Evolutionary conservation across 35 echinoderm and acorn worm genomes (phyloP).

Genomic region (Apostichopus japonicus): DNA sequence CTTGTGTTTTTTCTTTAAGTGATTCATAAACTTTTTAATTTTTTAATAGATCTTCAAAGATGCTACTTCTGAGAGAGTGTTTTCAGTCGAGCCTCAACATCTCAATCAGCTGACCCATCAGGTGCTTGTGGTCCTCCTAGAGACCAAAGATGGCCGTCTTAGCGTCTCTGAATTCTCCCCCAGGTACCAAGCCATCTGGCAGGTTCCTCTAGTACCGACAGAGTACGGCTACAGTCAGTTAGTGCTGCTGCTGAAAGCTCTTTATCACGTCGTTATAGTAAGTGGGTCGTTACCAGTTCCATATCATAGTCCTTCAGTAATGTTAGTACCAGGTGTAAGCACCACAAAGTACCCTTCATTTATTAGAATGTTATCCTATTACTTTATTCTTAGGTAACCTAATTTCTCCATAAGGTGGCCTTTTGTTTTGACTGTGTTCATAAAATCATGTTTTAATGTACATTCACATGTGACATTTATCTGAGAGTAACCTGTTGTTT

Average conservation of each 20-base stretch:
- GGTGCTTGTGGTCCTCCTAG: slow-evolving; percentile 81
- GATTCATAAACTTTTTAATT: neutral
- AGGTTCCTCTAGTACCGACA: slow-evolving; percentile 41
- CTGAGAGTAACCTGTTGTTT: too few species aligned
- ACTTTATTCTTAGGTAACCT: too few species aligned
- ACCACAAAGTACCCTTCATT: too few species aligned
- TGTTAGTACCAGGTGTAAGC: too few species aligned
- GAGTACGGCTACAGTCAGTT: slow-evolving; percentile 96
- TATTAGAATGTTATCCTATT: too few species aligned
- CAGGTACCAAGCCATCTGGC: slow-evolving; percentile 61
- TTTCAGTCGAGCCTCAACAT: slow-evolving; percentile 76
- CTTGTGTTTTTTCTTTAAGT: neutral
- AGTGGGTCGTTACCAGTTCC: neutral
- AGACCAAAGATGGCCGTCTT: slow-evolving; percentile 61
- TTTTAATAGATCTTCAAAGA: slow-evolving; percentile 65
- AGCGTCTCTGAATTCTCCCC: slow-evolving; percentile 47
- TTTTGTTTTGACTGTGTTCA: too few species aligned
- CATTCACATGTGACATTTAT: too few species aligned
- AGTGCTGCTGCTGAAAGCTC: slow-evolving; percentile 70
- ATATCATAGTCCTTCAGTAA: too few species aligned
- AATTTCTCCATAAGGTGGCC: too few species aligned
- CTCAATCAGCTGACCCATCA: slow-evolving; percentile 86
- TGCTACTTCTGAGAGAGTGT: slow-evolving; percentile 56
- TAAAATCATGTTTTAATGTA: too few species aligned
- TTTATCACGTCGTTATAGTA: slow-evolving; percentile 86